Conservation (phyloP, 2,888 invertebrate genomes). For the Leucophenga montana region DNA sequence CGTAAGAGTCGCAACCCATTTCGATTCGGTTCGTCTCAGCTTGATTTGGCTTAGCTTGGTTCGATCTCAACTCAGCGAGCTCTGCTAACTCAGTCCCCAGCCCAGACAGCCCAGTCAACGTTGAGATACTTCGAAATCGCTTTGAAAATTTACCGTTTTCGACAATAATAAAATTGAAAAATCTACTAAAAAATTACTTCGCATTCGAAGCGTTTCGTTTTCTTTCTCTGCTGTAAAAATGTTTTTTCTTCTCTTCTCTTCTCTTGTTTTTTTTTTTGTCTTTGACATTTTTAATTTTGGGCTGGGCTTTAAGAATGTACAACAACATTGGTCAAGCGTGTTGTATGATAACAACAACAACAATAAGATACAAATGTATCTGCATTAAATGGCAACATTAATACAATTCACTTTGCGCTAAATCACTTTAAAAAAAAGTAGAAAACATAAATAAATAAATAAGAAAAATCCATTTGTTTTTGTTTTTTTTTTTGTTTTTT, state of each 20-base stretch:
- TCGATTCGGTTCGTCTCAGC: background rate
- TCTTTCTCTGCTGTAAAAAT: background rate
- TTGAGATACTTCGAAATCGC: too few species aligned
- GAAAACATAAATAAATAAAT: background rate
- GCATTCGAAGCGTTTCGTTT: background rate
- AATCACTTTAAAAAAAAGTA: background rate
- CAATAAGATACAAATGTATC: background rate
- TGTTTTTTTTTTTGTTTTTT: too few species aligned
- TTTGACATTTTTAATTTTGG: slow-evolving; percentile 20
- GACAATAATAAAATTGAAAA: too few species aligned
- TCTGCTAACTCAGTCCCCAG: background rate
- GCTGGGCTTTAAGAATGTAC: slow-evolving; percentile 36
- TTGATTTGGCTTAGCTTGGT: background rate
- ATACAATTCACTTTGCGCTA: slow-evolving; percentile 12
- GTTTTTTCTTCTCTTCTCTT: too few species aligned
- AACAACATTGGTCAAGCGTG: slow-evolving; percentile 31
- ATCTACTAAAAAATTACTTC: too few species aligned
- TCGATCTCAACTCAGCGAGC: background rate
- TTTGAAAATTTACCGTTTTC: too few species aligned
- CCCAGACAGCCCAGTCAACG: too few species aligned
- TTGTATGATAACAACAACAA: background rate
- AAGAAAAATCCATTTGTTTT: background rate
- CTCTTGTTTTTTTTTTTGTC: slow-evolving; percentile 10
- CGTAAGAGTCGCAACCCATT: too few species aligned
- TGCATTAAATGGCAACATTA: slow-evolving; percentile 2